These are phyloP conservation scores for Pogonophryne albipinna DNA, from an alignment of 2,797 vertebrate genomes.

Conservation along the genomic window DNA sequence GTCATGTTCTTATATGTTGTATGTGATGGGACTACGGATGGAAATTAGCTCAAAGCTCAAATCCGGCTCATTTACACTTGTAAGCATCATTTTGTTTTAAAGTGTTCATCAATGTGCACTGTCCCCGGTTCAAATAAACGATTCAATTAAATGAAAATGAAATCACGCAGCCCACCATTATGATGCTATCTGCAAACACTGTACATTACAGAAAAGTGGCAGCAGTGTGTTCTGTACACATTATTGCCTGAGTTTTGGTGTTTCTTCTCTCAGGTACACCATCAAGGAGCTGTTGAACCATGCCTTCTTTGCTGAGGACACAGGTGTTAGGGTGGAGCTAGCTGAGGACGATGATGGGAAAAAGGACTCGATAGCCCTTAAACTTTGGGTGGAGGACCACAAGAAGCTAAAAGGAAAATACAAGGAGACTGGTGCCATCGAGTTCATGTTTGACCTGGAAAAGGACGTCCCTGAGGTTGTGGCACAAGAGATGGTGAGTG, in stretches of 20 bases:
- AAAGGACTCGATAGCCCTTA: slow-evolving; percentile 95
- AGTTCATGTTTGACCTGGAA: slow-evolving; percentile 96
- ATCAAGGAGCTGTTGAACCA: slow-evolving; percentile 98
- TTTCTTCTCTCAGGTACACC: slow-evolving; percentile 87
- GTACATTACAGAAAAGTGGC: background rate
- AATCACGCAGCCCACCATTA: background rate
- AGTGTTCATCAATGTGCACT: too few relatives aligned
- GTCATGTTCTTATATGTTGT: too few relatives aligned
- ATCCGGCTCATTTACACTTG: too few relatives aligned
- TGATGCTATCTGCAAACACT: background rate
- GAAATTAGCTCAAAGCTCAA: too few relatives aligned
- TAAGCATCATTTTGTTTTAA: too few relatives aligned
- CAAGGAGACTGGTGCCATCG: slow-evolving; percentile 98
- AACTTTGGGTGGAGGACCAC: slow-evolving; percentile 98
- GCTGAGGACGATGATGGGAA: slow-evolving; percentile 97
- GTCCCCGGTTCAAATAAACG: too few relatives aligned
- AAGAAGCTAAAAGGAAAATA: slow-evolving; percentile 98
- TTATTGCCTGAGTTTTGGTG: slow-evolving; percentile 24
- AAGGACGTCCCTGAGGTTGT: slow-evolving; percentile 96
- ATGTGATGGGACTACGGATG: too few relatives aligned
- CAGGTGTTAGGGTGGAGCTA: slow-evolving; percentile 96
- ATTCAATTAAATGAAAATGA: too few relatives aligned
- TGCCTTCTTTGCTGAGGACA: slow-evolving; percentile 98
- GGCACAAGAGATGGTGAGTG: slow-evolving; percentile 97
- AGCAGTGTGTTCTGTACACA: background rate